Evolutionary conservation across 2,888 invertebrate genomes (phyloP), one percentile per base, ranked within the genome.

Genomic region (Campopleginae sp.): DNA sequence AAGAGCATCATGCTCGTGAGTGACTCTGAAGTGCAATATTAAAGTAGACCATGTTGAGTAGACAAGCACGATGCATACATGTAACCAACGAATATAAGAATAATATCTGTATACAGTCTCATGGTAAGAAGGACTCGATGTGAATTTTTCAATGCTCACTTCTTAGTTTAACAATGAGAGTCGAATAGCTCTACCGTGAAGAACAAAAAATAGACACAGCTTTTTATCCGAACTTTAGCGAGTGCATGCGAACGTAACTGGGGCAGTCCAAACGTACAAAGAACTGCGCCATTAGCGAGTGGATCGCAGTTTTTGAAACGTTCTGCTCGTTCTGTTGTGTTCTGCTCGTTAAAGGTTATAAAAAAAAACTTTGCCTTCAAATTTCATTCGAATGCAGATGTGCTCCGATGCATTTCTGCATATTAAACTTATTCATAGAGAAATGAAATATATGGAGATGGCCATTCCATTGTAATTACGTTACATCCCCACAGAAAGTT

Each of bases 21-120:
- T 80, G 82, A 76, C 76, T 80, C 71, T 66, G 31, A 79, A 85
- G 85, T 82, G 82, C 82, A 85, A 82, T 82, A 82, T 82, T 66
- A 82, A 81, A 85, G 76, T 71, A 17, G 65, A 76, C 12, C 75
- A 79, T 65, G 71, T 71, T 61, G 48, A 61, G 58, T 23, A 23
- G n/a, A 51, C 76, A 58, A 66, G 19, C 31, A 66, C 38, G 27
- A n/a, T 65, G 44, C 46, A 74, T 19, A n/a, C n/a, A 65, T 58
- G n/a, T 46, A 44, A 48, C 48, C 27, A 58, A 58, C 14, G 27
- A 23, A 27, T 58, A 14, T 10, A 23, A 44, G 23, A 44, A 27
- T 61, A 72, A 27, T 80, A 33, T 48, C 42, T 31, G 7, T 0
- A 27, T 27, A 72, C 66, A 66, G 19, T 61, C 33, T 12, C 27